Percentiles rank a stretch among this genome's conserved stretches.
These are phyloP conservation scores for Neogobius melanostomus DNA, from an alignment of 2,113 vertebrate species.

Conservation along the genomic window DNA sequence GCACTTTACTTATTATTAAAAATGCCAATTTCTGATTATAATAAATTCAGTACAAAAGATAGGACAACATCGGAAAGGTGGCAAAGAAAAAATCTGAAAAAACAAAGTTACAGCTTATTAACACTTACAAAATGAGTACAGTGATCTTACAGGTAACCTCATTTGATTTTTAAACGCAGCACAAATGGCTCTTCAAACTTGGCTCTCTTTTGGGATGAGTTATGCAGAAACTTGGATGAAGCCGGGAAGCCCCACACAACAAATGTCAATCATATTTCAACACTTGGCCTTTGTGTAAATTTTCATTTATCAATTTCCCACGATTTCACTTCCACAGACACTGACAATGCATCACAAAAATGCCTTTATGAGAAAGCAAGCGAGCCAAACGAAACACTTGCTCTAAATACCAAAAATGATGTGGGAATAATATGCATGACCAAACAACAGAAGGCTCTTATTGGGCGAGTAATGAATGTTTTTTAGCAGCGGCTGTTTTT, in stretches of 20 bases:
- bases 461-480: background rate
- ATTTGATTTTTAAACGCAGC: background rate
- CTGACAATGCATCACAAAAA: background rate
- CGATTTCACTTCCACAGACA: background rate
- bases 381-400: background rate
- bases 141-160: background rate
- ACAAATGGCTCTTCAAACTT: background rate
- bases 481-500: background rate
- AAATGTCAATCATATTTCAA: background rate
- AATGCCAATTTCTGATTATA: too few species aligned
- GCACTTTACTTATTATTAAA: too few species aligned
- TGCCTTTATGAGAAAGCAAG: background rate
- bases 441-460: background rate
- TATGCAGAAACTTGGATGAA: background rate
- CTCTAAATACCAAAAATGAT: background rate
- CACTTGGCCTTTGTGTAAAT: background rate
- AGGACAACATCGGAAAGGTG: too few species aligned
- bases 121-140: background rate
- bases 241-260: background rate
- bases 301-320: conserved; percentile 1
- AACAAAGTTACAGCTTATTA: too few species aligned
- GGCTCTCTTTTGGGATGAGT: background rate
- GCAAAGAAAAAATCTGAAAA: too few species aligned
- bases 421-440: background rate
- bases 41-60: too few species aligned